Evolutionary conservation across 2,888 invertebrate species (phyloP), one percentile per base, ranked within the genome.

Genomic region (Rutpela maculata): DNA sequence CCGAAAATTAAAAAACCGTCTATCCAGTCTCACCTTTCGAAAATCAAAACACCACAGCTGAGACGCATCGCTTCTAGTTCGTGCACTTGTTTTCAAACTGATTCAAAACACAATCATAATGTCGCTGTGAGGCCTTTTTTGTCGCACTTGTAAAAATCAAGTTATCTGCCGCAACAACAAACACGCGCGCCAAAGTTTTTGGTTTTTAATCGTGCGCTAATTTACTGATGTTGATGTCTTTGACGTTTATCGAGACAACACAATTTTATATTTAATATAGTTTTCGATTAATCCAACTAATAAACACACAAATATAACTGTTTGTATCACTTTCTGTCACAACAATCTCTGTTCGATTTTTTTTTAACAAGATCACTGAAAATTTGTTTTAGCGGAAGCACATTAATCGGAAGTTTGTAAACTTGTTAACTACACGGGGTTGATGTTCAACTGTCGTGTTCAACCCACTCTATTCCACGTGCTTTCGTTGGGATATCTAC

Each of bases 401-500:
- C 81, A 75, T 70, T 72, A 73, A 65, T 79, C 78, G 82, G 81
- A 82, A 82, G 81, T 78, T 80, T 77, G 57, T 70, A 67, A 74
- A 78, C 68, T 72, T 77, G 65, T 74, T 31, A 67, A 38, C 38
- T 71, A 75, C 77, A 78, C 80, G 74, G 76, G 77, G 77, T 74
- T 72, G 70, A 74, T 75, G 67, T 60, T 79, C 78, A 65, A 68
- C 75, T 72, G 79, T 75, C 80, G 80, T 80, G 70, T 74, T 70
- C 71, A 62, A 68, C 68, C 74, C 63, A 65, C 72, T 77, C 60
- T 73, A 73, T 76, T 76, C 68, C 86, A 90, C 92, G 92, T 92
- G 92, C 91, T 91, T 90, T 91, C 92, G 90, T 91, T 91, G 91
- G 91, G 88, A 87, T 86, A 84, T 90, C 90, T 90, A 92, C 92